Percentiles rank a stretch among this genome's conserved stretches.
Conservation (phyloP, 2,888 invertebrate species). For the Abrostola triplasia region DNA sequence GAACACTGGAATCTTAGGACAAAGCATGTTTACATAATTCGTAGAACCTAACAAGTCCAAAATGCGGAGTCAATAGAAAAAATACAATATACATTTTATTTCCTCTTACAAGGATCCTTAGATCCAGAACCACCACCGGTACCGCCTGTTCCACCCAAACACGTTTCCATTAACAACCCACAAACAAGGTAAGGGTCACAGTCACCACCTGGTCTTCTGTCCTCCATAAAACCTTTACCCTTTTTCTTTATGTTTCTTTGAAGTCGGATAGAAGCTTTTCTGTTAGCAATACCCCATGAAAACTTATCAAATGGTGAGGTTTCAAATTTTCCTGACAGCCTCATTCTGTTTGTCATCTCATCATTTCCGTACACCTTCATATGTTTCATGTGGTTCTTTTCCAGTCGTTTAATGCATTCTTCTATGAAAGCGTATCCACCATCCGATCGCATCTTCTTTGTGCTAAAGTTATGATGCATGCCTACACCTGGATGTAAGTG, state of each 20-base stretch:
- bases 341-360: slow-evolving; percentile 97
- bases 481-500: slow-evolving; percentile 96
- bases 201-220: slow-evolving; percentile 96
- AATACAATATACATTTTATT: neutral
- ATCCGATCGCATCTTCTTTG: slow-evolving; percentile 93
- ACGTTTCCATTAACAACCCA: slow-evolving; percentile 85
- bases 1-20: neutral
- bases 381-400: slow-evolving; percentile 96
- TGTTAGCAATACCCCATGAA: slow-evolving; percentile 95
- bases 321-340: slow-evolving; percentile 97
- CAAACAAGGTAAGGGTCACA: slow-evolving; percentile 94
- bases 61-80: neutral
- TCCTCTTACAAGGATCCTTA: slow-evolving; percentile 19
- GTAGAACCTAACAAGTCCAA: neutral
- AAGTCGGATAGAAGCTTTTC: slow-evolving; percentile 97
- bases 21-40: neutral
- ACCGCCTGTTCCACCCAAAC: slow-evolving; percentile 65
- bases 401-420: slow-evolving; percentile 96
- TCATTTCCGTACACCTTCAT: slow-evolving; percentile 97
- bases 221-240: slow-evolving; percentile 97
- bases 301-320: slow-evolving; percentile 98
- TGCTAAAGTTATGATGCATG: slow-evolving; percentile 97
- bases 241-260: slow-evolving; percentile 96
- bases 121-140: slow-evolving; percentile 18
- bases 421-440: slow-evolving; percentile 93